Percentiles rank a stretch among this genome's conserved stretches.
phyloP scores from a whole-genome alignment of 2,888 invertebrate genomes.

The Xestia sexstrigata region DNA sequence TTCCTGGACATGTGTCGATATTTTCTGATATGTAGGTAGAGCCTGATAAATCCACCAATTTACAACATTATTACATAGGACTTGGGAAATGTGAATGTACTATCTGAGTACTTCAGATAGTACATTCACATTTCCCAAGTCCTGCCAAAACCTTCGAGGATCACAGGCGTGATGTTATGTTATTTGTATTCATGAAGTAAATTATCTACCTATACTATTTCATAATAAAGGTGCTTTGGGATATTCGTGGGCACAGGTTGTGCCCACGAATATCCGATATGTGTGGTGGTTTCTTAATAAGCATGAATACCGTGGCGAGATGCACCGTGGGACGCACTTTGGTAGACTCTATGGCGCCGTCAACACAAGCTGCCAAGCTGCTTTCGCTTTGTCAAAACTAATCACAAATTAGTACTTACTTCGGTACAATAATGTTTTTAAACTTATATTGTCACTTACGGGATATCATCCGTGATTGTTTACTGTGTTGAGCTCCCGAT shows the following conservation, averaged over 20 bases:
- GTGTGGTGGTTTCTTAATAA: neutral
- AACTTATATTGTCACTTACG: too few species aligned
- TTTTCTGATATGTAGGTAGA: neutral
- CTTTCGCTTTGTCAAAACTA: neutral
- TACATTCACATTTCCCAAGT: too few species aligned
- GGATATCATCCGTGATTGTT: too few species aligned
- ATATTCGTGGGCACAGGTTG: neutral
- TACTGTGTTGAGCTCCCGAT: too few species aligned
- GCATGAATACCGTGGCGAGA: neutral
- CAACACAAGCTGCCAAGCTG: neutral
- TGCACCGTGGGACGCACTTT: neutral
- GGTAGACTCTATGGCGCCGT: neutral
- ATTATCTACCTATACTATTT: neutral
- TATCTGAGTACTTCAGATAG: neutral
- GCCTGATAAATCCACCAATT: too few species aligned
- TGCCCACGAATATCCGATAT: too few species aligned
- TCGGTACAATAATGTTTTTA: neutral
- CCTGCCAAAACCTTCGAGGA: too few species aligned
- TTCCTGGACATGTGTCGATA: too few species aligned
- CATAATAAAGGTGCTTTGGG: neutral
- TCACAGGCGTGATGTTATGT: neutral
- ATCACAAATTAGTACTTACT: neutral
- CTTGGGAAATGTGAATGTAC: neutral
- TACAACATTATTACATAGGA: neutral
- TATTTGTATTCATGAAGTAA: neutral